These are phyloP conservation scores for Schlechtendalia chinensis DNA, from an alignment of 1,140 invertebrate genomes.

Conservation along the genomic window DNA sequence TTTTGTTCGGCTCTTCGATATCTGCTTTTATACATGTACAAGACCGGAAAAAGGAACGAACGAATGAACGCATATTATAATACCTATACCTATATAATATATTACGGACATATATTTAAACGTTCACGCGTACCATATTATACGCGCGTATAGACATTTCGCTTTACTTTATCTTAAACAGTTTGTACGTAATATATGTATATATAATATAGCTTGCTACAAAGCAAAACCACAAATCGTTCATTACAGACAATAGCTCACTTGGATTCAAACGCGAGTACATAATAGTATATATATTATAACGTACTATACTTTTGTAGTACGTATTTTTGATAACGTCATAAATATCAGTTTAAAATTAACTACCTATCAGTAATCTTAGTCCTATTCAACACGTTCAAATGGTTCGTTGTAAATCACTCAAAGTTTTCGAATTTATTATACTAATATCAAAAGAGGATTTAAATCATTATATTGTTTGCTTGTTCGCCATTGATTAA, in stretches of 20 bases:
- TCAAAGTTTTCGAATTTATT: no score
- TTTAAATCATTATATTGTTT: no score
- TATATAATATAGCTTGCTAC: no score
- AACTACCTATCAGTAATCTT: no score
- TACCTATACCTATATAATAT: background rate
- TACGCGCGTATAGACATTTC: background rate
- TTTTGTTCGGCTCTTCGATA: constrained; percentile 25
- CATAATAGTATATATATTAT: no score
- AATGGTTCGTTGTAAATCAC: no score
- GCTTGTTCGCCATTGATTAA: no score
- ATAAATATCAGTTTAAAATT: no score
- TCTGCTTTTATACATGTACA: constrained; percentile 17
- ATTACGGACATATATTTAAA: background rate
- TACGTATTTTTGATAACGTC: no score
- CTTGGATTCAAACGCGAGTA: background rate
- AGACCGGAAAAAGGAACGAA: constrained; percentile 18
- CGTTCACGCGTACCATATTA: background rate
- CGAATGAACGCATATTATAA: background rate
- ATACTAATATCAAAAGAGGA: no score
- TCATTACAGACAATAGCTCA: background rate
- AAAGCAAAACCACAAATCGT: constrained; percentile 1
- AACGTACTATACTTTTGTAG: no score
- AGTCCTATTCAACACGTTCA: no score
- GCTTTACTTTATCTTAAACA: constrained; percentile 5
- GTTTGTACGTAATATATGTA: background rate